Base-by-base conservation (phyloP, 2,888 invertebrate species). In the Darwinula stevensoni region DNA sequence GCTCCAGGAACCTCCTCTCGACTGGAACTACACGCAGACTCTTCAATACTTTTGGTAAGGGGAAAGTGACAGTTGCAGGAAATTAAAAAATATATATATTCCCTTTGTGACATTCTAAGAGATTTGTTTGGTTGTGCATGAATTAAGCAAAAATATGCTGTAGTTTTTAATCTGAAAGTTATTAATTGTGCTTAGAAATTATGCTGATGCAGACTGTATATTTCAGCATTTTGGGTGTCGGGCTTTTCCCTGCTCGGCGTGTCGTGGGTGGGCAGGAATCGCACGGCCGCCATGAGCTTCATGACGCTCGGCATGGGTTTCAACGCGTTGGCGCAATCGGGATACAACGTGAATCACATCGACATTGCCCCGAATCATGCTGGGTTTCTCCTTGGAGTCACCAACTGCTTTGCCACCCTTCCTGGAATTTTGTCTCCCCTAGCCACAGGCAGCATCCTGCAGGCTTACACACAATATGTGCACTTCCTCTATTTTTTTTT, bases 351-450 rank as follows among this genome's bases (percentile, higher is more conserved):
- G 5, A 54, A 52, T 35, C 44, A 52, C 26, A 44, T 57, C 14
- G 56, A 54, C 36, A 42, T 57, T 32, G 56, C 56, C 2, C 57
- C 57, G 2, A 47, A 51, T 2, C 53, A 46, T 41, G 48, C 54
- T 2, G 56, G 56, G 2, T 42, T 55, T 3, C 39, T 58, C 31
- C 52, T 52, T 2, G 57, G 57, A 2, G 39, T 55, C n/a, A 47
- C 51, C 17, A 57, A 56, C 35, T 49, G 51, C 12, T 40, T 53
- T 32, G 53, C 49, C 2, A 50, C 51, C 13, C 36, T 52, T 3
- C 48, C 52, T 26, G 57, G 57, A 6, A 50, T 55, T 36, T 30
- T 52, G 3, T 46, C 51, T 3, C 54, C 56, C 0, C 37, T 47
- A 6, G 22, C n/a, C 22, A 22, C 22, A 9, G 22, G 22, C 22